Conservation (phyloP, 2,113 vertebrate genomes). For the Pseudopipra pipra region DNA sequence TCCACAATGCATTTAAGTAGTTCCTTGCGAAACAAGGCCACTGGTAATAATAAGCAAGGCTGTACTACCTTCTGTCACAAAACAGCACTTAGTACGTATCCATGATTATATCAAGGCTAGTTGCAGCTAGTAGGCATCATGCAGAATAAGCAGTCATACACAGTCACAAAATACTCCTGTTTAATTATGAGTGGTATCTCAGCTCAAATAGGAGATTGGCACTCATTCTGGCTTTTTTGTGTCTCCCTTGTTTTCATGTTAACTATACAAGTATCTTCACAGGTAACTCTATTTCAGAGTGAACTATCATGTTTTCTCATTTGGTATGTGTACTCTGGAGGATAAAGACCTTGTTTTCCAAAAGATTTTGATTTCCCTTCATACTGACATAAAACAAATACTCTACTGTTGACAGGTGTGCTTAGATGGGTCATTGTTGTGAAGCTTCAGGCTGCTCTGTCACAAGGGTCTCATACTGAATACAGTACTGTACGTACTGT, state of each 20-base stretch:
- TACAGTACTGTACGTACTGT: not conserved
- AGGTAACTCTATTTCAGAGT: not conserved
- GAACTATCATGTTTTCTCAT: not conserved
- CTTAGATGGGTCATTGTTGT: not conserved
- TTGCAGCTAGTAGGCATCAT: not conserved
- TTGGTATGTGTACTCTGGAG: not conserved
- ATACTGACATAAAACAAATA: not conserved
- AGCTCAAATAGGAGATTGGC: not conserved
- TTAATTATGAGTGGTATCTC: not conserved
- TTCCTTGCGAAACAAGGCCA: not conserved
- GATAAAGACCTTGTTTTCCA: not conserved
- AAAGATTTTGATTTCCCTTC: not conserved
- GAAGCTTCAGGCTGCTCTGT: not conserved
- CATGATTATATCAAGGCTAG: not conserved
- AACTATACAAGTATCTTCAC: not conserved
- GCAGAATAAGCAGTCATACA: not conserved
- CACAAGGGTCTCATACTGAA: not conserved
- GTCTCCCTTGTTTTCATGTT: not conserved
- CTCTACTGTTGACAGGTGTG: not conserved
- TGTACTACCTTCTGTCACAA: not conserved
- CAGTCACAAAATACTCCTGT: not conserved
- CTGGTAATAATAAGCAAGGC: not conserved
- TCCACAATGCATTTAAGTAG: not conserved
- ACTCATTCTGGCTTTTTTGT: not conserved
- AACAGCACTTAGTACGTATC: not conserved